phyloP scores from a whole-genome alignment of 2,888 invertebrate genomes.

The Mythimna lalbum region DNA sequence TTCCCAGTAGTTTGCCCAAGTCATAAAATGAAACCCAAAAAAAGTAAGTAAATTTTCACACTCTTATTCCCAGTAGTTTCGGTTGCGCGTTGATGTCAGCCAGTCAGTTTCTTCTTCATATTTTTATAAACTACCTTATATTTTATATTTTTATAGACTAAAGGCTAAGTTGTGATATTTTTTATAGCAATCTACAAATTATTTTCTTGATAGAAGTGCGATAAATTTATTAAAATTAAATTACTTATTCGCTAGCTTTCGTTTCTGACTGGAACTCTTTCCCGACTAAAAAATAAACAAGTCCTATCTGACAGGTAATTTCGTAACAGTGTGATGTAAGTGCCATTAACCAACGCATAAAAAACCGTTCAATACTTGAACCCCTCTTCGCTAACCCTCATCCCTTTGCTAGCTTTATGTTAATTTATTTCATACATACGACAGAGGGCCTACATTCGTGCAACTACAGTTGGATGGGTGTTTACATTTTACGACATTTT shows the following conservation, averaged over 20 bases:
- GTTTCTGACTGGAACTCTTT: not conserved
- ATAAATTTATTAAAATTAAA: not conserved
- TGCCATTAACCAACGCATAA: conserved; percentile 39
- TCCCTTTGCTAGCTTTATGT: conserved; percentile 35
- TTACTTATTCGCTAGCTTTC: not conserved
- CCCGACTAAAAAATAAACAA: not conserved
- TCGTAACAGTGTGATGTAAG: conserved; percentile 28
- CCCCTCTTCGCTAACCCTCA: conserved; percentile 32
- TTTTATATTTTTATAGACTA: no score
- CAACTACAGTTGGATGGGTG: conserved; percentile 28
- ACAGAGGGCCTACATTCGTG: not conserved
- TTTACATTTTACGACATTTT: conserved; percentile 19
- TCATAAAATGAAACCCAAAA: no score
- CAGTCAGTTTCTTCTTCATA: no score
- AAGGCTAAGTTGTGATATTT: not conserved
- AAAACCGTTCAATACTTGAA: conserved; percentile 48
- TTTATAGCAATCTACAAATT: not conserved
- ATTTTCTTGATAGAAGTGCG: not conserved
- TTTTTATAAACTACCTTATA: no score
- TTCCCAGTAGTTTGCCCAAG: no score
- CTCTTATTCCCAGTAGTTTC: no score
- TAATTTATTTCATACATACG: conserved; percentile 48
- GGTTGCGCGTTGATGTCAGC: no score
- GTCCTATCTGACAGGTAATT: conserved; percentile 22
- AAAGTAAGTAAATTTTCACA: no score